Conservation (phyloP, 2,888 invertebrate genomes). For the Nemotelus nigrinus region DNA sequence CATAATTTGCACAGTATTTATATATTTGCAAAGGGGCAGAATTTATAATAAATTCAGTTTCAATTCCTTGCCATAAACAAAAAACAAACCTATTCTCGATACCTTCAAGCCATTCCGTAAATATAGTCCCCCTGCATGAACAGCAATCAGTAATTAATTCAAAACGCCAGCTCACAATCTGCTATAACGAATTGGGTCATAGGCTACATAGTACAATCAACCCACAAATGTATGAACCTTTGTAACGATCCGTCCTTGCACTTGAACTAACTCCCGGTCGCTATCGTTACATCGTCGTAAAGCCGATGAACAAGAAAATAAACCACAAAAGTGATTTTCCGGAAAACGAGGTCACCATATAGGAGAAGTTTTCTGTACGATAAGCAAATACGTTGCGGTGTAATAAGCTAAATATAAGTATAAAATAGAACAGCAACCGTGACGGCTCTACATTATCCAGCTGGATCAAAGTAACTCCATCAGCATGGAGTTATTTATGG, state of each 20-base stretch:
- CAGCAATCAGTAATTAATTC: too few relatives aligned
- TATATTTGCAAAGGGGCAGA: too few relatives aligned
- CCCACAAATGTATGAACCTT: not conserved
- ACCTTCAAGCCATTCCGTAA: too few relatives aligned
- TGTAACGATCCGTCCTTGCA: constrained; percentile 2
- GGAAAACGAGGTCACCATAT: not conserved
- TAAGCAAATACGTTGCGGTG: constrained; percentile 21
- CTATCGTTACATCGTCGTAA: not conserved
- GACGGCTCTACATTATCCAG: constrained; percentile 4
- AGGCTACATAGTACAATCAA: not conserved
- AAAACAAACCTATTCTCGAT: too few relatives aligned
- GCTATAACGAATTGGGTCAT: constrained; percentile 14
- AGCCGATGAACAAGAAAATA: constrained; percentile 23
- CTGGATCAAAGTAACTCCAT: constrained; percentile 16
- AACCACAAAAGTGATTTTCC: constrained; percentile 29
- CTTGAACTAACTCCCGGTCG: constrained; percentile 7
- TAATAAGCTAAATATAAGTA: constrained; percentile 5
- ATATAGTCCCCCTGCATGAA: too few relatives aligned
- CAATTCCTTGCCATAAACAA: too few relatives aligned
- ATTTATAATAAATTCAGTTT: too few relatives aligned
- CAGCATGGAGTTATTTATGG: constrained; percentile 32
- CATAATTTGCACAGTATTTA: too few relatives aligned
- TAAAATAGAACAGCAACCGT: not conserved
- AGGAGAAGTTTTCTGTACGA: not conserved
- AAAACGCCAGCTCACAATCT: not conserved